Evolutionary conservation across 2,113 vertebrate species (phyloP), one percentile per base, ranked within the genome.

Genomic region (Delphinapterus leucas): DNA sequence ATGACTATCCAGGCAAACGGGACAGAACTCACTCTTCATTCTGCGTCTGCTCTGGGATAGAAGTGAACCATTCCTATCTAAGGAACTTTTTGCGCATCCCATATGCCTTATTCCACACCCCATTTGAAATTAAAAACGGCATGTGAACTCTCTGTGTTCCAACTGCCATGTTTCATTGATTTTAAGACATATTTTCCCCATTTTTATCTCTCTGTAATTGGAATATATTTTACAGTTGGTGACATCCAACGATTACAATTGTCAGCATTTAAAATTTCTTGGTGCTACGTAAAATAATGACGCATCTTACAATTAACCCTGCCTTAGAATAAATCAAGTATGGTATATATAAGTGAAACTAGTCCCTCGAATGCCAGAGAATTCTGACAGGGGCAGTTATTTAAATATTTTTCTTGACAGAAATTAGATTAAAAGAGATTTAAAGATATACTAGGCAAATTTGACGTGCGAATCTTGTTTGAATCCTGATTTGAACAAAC

Each of bases 371-470:
- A 90, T 76, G 49, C 28, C 67, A 95, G 89, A 63, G 14, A 65
- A 92, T 87, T 95, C 71, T 97, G 93, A 55, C 28, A 28, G 85
- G 55, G 88, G 23, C 18, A 49, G 67, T 71, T 91, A 84, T 77
- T 93, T 93, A 94, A 93, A 81, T 91, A 85, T 61, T 74, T 88
- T 67, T 53, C 21, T 14, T 91, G 88, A 76, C 58, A 94, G 61
- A 88, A 95, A 74, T 44, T 36, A 88, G 23, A 80, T 95, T 81
- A 85, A 96, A 90, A 73, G 49, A 88, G 70, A 93, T 74, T 90
- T 92, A 77, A 91, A 41, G 53, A 67, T 47, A 58, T 76, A 33
- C 25, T 58, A 88, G 18, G n/a, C 21, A 74, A 67, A 88, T 74
- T 93, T 44, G 53, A 71, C 3, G 1, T 73, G 18, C 80, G 80